Evolutionary conservation across 2,797 vertebrate genomes (phyloP).

Genomic region (Neopelma chrysocephalum): DNA sequence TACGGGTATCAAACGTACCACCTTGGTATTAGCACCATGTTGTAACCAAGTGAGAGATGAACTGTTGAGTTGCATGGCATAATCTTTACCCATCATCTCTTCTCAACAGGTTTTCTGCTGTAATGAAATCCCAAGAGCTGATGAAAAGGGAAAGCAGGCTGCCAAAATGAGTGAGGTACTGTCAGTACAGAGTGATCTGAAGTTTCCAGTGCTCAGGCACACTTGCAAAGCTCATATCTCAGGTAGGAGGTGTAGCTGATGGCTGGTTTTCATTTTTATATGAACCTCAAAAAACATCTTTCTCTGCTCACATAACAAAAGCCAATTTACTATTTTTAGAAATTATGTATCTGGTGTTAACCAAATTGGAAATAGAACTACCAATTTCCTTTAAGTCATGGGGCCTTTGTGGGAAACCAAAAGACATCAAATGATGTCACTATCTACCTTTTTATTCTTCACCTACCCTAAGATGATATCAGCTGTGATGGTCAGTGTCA

Average conservation of each 20-base stretch:
- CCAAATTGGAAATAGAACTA: background rate
- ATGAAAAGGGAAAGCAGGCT: background rate
- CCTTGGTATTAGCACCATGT: background rate
- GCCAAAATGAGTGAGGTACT: background rate
- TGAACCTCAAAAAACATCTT: background rate
- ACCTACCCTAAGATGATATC: background rate
- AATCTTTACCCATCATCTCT: background rate
- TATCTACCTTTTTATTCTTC: background rate
- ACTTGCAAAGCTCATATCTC: background rate
- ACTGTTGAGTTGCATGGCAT: background rate
- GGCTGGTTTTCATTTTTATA: background rate
- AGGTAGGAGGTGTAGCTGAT: background rate
- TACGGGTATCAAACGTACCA: background rate
- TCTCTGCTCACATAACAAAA: background rate
- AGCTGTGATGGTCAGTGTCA: background rate
- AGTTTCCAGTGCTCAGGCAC: background rate
- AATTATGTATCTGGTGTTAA: rapidly evolving
- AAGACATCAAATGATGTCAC: background rate
- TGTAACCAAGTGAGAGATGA: background rate
- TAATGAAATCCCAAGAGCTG: background rate
- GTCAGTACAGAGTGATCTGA: background rate
- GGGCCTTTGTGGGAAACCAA: background rate
- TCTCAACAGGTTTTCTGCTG: background rate
- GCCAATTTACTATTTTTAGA: background rate
- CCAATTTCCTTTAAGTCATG: background rate